These are phyloP conservation scores for Pagrus major DNA, from an alignment of 2,113 vertebrate species.

Conservation along the genomic window DNA sequence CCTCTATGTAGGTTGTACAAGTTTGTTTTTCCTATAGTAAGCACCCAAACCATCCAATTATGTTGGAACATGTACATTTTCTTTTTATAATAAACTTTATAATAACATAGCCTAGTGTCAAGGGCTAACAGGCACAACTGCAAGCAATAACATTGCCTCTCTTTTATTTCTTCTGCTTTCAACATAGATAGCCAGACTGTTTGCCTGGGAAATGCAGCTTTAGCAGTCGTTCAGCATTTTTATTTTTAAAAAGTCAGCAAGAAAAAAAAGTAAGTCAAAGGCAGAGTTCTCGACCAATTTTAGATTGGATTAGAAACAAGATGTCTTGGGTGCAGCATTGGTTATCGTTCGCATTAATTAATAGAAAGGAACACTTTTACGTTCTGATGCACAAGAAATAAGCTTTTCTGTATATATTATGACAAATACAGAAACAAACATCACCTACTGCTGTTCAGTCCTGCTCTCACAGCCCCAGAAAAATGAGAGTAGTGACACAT, in stretches of 20 bases:
- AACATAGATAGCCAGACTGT: too few species aligned
- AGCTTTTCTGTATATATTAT: background rate
- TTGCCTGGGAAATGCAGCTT: too few species aligned
- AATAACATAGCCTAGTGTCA: too few species aligned
- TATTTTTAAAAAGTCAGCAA: background rate
- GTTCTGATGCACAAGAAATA: slow-evolving; percentile 12
- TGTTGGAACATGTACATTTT: too few species aligned
- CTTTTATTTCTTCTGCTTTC: background rate
- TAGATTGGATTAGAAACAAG: background rate
- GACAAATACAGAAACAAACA: slow-evolving; percentile 25
- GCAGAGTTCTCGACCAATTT: background rate
- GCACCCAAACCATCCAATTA: background rate
- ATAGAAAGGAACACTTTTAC: background rate
- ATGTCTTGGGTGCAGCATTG: background rate
- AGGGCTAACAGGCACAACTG: too few species aligned
- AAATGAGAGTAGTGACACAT: slow-evolving; percentile 51
- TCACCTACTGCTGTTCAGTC: slow-evolving; percentile 28
- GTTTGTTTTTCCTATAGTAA: background rate
- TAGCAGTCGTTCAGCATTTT: background rate
- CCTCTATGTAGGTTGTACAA: too few species aligned
- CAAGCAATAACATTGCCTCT: background rate
- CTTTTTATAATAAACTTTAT: too few species aligned
- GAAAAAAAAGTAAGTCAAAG: background rate
- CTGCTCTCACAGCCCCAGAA: slow-evolving; percentile 25
- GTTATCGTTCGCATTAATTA: slow-evolving; percentile 8